Base-by-base conservation (phyloP, 2,797 vertebrate species). In the Myotis daubentonii region DNA sequence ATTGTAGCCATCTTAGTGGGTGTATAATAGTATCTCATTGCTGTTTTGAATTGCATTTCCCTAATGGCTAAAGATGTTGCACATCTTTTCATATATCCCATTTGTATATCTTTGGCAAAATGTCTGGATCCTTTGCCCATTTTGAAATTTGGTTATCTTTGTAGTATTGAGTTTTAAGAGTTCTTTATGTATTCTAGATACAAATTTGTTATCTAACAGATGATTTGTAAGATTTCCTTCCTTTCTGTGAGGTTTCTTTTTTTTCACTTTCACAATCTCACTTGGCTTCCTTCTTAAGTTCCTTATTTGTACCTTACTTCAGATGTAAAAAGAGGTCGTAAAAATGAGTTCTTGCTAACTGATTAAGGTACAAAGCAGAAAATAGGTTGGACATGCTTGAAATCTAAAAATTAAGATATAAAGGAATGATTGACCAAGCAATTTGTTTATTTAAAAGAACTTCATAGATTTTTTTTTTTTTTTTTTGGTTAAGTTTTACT, bases 321-420 rank as follows among this genome's bases (percentile, higher is more conserved):
- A 92, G 57, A 74, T 84, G 51, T 96, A 90, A 96, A 95, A 96
- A 85, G 88, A 82, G 92, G 89, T 93, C 95, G 93, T 93, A 93
- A 94, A 89, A 95, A 94, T 85, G 74, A 92, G 82, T 95, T 88
- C 88, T 95, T 90, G 75, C 65, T 96, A 87, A 86, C 55, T 86
- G 92, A 60, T 94, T 96, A 90, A 83, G 84, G 16, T 95, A 12
- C 53, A 72, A 49, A 94, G 28, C 70, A 95, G 79, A 94, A 97
- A 94, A 91, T 97, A 96, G 53, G 57, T 96, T 97, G 82, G 85
- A 96, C 93, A 85, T 88, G n/a, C 49, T 84, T 95, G 81, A 84
- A 84, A 82, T 94, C 51, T 94, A 25, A 94, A 92, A 90, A 55
- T 78, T 89, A 92, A 87, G 78, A 68, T 79, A 62, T 38, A 33